Conservation (phyloP, 23 tunicate genomes). For the Styela clava region DNA sequence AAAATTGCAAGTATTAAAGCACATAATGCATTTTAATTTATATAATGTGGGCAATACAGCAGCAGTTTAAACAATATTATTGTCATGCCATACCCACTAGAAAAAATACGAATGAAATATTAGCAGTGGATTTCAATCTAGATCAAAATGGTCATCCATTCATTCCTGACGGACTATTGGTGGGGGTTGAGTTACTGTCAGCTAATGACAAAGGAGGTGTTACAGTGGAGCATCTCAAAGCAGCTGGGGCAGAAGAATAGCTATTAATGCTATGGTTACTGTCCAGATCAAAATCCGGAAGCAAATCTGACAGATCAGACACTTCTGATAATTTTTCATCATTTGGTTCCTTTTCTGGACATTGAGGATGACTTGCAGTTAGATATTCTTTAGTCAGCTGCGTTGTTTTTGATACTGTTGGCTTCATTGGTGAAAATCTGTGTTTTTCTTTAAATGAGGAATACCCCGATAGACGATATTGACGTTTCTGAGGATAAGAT, state of each 20-base stretch:
- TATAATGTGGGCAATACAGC: no score
- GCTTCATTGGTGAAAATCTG: constrained; percentile 2
- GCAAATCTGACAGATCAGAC: constrained; percentile 15
- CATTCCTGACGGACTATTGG: not conserved
- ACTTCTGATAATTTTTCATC: constrained; percentile 2
- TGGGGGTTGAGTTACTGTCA: not conserved
- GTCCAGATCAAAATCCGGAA: constrained; percentile 5
- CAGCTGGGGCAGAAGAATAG: not conserved
- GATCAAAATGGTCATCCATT: no score
- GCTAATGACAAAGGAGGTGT: not conserved
- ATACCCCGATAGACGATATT: constrained; percentile 7
- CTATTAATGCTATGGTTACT: not conserved
- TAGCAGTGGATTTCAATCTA: no score
- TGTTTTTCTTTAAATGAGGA: not conserved
- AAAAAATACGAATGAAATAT: no score
- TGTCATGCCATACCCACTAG: no score
- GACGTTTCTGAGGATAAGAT: not conserved
- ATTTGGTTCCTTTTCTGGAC: not conserved
- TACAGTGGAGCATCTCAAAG: not conserved
- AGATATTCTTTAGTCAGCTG: not conserved
- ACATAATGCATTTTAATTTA: no score
- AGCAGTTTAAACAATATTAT: no score
- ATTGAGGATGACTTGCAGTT: not conserved
- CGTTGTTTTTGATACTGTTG: not conserved
- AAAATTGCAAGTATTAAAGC: no score